Evolutionary conservation across 2,113 vertebrate genomes (phyloP).

Genomic region (Lonchura striata): DNA sequence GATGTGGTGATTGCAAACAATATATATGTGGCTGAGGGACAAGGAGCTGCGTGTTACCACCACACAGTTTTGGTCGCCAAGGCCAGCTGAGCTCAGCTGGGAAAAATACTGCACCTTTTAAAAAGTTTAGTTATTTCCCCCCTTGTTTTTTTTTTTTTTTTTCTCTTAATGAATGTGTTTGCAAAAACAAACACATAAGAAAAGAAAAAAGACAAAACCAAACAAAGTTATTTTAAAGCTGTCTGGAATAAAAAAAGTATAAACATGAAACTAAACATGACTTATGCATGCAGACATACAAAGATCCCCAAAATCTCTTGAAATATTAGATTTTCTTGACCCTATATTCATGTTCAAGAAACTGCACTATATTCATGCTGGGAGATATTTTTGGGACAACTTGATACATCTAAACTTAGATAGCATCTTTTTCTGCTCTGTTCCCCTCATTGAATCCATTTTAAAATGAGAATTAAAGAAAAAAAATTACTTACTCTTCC

Average conservation of each 20-base stretch:
- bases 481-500: background rate
- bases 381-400: background rate
- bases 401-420: background rate
- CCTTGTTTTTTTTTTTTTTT: background rate
- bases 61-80: background rate
- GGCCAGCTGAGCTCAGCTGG: background rate
- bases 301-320: background rate
- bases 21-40: background rate
- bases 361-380: background rate
- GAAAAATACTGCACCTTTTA: background rate
- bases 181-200: background rate
- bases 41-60: background rate
- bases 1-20: slow-evolving; percentile 18
- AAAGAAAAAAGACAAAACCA: background rate
- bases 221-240: background rate
- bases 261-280: background rate
- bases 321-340: background rate
- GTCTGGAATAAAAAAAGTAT: background rate
- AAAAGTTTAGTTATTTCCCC: background rate
- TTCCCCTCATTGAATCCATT: background rate
- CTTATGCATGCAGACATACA: background rate
- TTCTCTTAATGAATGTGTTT: background rate
- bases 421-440: background rate
- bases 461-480: background rate
- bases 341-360: background rate